A percentile compares a stretch with the other conserved stretches of the same genome.
Evolutionary conservation across 2,113 vertebrate species (phyloP).

Genomic region (Sterna hirundo): DNA sequence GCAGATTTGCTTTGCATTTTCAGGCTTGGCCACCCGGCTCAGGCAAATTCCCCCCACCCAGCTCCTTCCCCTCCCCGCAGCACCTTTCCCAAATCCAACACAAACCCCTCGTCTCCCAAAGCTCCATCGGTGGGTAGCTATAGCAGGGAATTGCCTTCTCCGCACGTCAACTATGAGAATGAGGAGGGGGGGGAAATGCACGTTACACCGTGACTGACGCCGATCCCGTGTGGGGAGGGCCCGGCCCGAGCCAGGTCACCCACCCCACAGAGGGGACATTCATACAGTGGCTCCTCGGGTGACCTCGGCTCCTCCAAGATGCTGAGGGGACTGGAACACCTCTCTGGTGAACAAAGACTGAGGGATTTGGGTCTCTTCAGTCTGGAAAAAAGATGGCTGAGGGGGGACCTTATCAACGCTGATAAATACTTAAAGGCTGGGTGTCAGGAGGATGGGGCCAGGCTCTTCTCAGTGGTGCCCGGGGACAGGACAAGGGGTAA

Average conservation of each 20-base stretch:
- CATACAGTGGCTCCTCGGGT: background rate
- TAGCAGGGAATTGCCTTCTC: background rate
- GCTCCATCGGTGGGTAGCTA: background rate
- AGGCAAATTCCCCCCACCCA: background rate
- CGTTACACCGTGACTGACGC: background rate
- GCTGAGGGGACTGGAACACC: too few relatives aligned
- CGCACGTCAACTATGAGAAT: background rate
- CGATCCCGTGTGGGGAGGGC: rapidly evolving
- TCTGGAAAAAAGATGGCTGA: too few relatives aligned
- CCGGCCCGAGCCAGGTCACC: background rate
- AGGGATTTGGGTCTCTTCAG: too few relatives aligned
- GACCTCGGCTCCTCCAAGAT: too few relatives aligned
- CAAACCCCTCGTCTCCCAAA: background rate
- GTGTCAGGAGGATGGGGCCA: too few relatives aligned
- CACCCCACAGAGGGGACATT: background rate
- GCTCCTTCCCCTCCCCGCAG: background rate
- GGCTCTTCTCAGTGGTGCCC: too few relatives aligned
- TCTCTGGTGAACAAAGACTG: too few relatives aligned
- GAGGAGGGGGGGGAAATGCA: rapidly evolving
- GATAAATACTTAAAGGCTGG: too few relatives aligned
- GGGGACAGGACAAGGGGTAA: too few relatives aligned
- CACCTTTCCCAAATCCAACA: background rate
- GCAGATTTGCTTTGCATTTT: background rate
- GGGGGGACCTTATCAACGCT: too few relatives aligned
- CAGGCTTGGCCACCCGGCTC: background rate